Evolutionary conservation across 2,797 vertebrate species (phyloP).

Genomic region (Epinephelus awoara): DNA sequence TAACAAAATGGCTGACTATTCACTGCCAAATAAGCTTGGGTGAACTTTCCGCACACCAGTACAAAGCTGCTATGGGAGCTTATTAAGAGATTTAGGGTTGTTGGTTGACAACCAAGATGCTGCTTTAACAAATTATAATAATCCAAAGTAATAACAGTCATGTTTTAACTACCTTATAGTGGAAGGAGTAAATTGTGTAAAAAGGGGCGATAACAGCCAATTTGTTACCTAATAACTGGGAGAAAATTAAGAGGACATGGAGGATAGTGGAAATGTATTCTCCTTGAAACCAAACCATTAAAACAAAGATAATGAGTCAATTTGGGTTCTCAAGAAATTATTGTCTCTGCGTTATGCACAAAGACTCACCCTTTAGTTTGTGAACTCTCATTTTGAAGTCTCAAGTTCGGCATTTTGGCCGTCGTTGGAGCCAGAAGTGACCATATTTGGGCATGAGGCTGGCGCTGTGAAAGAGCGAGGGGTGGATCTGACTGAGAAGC

Average conservation of each 20-base stretch:
- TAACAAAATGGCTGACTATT: conserved; percentile 40
- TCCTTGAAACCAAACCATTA: background rate
- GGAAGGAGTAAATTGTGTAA: background rate
- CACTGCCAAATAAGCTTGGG: conserved; percentile 22
- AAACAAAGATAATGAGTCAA: background rate
- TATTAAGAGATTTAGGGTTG: conserved; percentile 10
- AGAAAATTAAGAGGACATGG: background rate
- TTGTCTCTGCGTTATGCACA: background rate
- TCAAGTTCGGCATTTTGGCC: no score
- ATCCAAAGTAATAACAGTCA: background rate
- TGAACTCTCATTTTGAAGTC: no score
- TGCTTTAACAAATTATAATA: background rate
- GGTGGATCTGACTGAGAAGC: no score
- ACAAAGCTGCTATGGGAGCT: conserved; percentile 4
- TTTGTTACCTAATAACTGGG: background rate
- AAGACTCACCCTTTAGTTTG: no score
- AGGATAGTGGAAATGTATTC: background rate
- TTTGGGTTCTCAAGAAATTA: background rate
- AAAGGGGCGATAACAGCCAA: background rate
- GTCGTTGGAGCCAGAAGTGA: no score
- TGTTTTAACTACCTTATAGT: background rate
- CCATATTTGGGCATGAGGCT: no score
- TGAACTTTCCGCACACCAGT: background rate
- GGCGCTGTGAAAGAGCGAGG: no score
- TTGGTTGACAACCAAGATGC: conserved; percentile 5